These are phyloP conservation scores for Pangasius sanitwongsei DNA, from an alignment of 2,797 vertebrate genomes.

Conservation along the genomic window DNA sequence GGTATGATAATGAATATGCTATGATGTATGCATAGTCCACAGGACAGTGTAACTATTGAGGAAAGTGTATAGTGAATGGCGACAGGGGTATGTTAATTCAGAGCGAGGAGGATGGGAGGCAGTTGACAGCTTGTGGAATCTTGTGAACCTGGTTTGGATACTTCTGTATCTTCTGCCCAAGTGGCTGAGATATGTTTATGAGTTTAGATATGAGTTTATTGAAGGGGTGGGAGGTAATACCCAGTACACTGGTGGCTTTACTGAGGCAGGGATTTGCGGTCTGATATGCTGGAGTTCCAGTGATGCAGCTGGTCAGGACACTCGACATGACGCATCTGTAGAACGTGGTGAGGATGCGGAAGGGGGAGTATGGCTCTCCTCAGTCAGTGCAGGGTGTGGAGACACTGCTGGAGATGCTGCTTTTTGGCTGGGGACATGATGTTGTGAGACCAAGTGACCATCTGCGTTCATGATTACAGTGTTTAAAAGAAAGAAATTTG, in stretches of 20 bases:
- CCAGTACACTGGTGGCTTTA: neutral
- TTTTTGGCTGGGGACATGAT: neutral
- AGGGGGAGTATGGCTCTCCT: neutral
- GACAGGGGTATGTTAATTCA: neutral
- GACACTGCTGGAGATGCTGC: neutral
- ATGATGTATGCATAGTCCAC: neutral
- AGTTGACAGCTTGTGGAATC: neutral
- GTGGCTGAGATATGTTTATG: neutral
- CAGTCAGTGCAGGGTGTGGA: neutral
- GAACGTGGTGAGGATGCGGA: neutral
- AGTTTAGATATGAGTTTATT: neutral
- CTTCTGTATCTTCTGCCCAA: neutral
- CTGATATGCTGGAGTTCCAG: neutral
- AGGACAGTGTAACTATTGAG: neutral
- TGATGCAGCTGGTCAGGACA: constrained; percentile 1
- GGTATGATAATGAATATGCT: neutral
- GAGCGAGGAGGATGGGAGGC: neutral
- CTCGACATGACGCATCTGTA: no score
- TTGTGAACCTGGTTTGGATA: neutral
- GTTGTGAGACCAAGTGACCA: neutral
- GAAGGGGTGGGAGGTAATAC: neutral
- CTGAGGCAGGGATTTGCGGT: neutral
- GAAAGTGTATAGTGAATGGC: neutral
- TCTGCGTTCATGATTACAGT: neutral
- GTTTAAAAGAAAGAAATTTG: neutral